These are phyloP conservation scores for Drosophila antonietae DNA, from an alignment of 2,888 invertebrate species.

Conservation along the genomic window DNA sequence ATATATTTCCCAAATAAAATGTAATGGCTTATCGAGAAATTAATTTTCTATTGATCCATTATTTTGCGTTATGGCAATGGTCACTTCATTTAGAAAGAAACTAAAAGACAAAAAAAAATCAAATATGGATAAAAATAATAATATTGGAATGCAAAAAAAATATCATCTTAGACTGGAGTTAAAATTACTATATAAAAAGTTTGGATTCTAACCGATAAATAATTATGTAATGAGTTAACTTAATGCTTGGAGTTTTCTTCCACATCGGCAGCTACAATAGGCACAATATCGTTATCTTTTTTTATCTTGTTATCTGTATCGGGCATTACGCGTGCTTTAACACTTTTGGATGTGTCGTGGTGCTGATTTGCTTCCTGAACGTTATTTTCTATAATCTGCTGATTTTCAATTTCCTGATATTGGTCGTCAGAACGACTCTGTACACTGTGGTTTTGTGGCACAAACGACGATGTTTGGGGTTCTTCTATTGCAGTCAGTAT, in stretches of 20 bases:
- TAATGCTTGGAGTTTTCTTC: conserved; percentile 51
- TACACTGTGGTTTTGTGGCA: conserved; percentile 66
- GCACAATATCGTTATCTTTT: conserved; percentile 16
- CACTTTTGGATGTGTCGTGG: conserved; percentile 43
- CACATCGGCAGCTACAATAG: conserved; percentile 70
- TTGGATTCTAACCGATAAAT: background rate
- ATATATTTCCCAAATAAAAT: background rate
- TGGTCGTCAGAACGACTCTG: conserved; percentile 79
- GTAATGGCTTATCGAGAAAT: background rate
- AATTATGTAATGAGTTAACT: background rate
- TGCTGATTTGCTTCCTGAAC: conserved; percentile 29
- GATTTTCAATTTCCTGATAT: conserved; percentile 46
- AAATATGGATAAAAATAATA: background rate
- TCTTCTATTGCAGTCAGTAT: conserved; percentile 93
- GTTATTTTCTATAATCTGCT: conserved; percentile 26
- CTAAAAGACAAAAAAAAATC: background rate
- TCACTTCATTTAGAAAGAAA: background rate
- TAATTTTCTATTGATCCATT: background rate
- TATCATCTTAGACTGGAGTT: background rate
- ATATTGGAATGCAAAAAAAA: background rate
- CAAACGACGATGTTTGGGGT: conserved; percentile 83
- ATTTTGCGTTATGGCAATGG: background rate
- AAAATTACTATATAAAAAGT: too few species aligned
- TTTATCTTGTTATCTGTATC: conserved; percentile 11
- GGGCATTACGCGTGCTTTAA: conserved; percentile 50